Evolutionary conservation across 2,113 vertebrate species (phyloP).

Genomic region (Colius striatus): DNA sequence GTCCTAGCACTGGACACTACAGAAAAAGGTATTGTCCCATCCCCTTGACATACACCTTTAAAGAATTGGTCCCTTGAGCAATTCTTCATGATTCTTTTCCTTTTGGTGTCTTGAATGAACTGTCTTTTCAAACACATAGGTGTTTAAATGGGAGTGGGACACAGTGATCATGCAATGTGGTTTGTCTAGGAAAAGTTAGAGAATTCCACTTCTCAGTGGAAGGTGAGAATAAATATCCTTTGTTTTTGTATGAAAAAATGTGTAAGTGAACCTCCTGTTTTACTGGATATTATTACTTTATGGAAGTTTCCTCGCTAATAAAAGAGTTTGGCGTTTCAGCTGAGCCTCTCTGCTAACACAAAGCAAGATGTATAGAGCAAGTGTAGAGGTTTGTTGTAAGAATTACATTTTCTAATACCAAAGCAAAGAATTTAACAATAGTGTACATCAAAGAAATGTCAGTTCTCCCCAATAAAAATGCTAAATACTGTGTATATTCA

Average conservation of each 20-base stretch:
- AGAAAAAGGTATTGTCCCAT: too few species aligned
- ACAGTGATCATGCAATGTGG: background rate
- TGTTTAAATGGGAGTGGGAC: background rate
- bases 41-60: too few species aligned
- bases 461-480: constrained; percentile 29
- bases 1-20: too few species aligned
- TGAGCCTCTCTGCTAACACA: background rate
- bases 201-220: background rate
- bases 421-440: background rate
- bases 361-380: background rate
- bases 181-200: background rate
- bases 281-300: background rate
- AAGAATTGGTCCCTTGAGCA: too few species aligned
- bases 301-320: background rate
- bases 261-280: background rate
- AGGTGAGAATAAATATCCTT: background rate
- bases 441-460: background rate
- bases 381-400: background rate
- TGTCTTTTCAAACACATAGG: background rate
- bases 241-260: background rate
- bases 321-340: background rate
- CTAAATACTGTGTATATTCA: constrained; percentile 8
- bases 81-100: background rate
- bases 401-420: background rate
- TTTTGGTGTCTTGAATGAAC: background rate